Evolutionary conservation across 2,888 invertebrate species (phyloP).

Genomic region (Cephus runcator): DNA sequence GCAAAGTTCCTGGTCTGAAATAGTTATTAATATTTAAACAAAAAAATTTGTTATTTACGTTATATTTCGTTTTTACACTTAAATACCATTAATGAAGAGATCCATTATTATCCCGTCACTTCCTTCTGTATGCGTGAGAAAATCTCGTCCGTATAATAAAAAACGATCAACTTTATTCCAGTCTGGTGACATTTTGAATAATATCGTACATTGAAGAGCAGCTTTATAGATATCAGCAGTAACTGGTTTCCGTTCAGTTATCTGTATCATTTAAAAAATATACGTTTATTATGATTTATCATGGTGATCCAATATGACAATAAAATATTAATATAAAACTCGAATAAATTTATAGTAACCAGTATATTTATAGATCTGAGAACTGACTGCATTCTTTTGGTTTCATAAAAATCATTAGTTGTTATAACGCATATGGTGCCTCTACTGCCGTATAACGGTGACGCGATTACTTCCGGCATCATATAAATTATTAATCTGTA

Average conservation of each 20-base stretch:
- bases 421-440: slow-evolving; percentile 45
- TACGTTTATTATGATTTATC: neutral
- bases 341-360: slow-evolving; percentile 4
- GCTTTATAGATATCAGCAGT: slow-evolving; percentile 47
- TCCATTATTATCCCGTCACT: slow-evolving; percentile 46
- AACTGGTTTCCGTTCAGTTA: slow-evolving; percentile 32
- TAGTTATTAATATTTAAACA: slow-evolving; percentile 12
- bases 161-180: slow-evolving; percentile 57
- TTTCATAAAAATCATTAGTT: slow-evolving; percentile 31
- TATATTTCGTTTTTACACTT: neutral
- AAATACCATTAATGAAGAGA: slow-evolving; percentile 39
- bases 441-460: slow-evolving; percentile 40
- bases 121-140: slow-evolving; percentile 34
- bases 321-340: neutral
- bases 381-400: slow-evolving; percentile 32
- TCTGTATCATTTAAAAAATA: slow-evolving; percentile 28
- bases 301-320: no score
- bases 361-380: no score
- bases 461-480: slow-evolving; percentile 44
- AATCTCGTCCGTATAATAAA: slow-evolving; percentile 46
- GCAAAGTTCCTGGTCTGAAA: slow-evolving; percentile 28
- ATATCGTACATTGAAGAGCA: slow-evolving; percentile 56
- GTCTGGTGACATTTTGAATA: slow-evolving; percentile 50
- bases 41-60: neutral
- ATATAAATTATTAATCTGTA: slow-evolving; percentile 42